Percentiles rank a stretch among this genome's conserved stretches.
Evolutionary conservation across 1,140 invertebrate species (phyloP).

Genomic region (Euwallacea similis): DNA sequence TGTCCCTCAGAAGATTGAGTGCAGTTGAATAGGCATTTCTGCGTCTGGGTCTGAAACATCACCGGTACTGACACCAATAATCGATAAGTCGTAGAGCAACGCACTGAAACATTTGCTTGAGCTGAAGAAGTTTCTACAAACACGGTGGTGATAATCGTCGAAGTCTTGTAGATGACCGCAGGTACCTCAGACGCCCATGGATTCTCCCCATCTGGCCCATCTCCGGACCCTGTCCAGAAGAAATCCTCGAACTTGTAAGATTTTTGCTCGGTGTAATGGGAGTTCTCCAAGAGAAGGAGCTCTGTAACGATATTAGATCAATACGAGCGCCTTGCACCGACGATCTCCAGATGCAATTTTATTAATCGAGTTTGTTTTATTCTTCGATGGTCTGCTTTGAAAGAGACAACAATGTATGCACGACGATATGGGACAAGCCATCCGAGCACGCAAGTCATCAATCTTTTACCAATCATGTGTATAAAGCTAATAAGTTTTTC

Average conservation of each 20-base stretch:
- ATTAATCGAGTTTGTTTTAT: neutral
- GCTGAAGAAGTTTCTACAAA: constrained; percentile 53
- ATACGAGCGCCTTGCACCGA: neutral
- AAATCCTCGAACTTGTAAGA: constrained; percentile 76
- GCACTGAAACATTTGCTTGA: constrained; percentile 30
- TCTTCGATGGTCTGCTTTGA: neutral
- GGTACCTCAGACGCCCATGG: constrained; percentile 48
- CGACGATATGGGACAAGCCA: too few relatives aligned
- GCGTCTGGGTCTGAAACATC: neutral
- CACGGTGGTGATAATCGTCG: constrained; percentile 66
- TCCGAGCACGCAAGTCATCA: constrained; percentile 10
- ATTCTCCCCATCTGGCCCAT: constrained; percentile 59
- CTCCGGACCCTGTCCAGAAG: constrained; percentile 83
- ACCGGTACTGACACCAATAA: neutral
- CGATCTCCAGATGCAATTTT: neutral
- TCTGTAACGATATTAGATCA: constrained; percentile 36
- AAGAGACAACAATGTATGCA: neutral
- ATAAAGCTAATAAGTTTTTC: too few relatives aligned
- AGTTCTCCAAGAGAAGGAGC: constrained; percentile 46
- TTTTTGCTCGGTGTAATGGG: constrained; percentile 51
- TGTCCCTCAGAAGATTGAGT: neutral
- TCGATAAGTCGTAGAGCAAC: too few relatives aligned
- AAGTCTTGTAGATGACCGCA: constrained; percentile 57
- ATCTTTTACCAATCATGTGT: too few relatives aligned
- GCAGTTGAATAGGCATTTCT: neutral